Evolutionary conservation across 1,140 invertebrate genomes (phyloP), one percentile per base, ranked within the genome.

Genomic region (Drosophila yakuba): DNA sequence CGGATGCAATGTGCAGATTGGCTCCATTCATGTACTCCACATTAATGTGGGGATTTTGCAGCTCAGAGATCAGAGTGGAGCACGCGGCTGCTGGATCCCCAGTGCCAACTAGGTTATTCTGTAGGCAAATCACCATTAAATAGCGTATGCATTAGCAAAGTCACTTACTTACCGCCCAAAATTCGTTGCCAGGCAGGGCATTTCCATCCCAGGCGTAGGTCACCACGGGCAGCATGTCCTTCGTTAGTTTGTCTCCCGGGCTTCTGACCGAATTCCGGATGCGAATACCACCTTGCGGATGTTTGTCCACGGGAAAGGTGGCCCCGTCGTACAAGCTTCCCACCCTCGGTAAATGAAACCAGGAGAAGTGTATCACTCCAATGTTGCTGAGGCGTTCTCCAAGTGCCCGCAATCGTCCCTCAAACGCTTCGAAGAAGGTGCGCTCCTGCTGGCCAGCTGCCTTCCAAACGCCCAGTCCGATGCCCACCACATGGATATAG

Each of bases 161-260:
- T 32, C 7, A 3, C 32, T 28, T 10, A 55, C 61, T 60, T 56
- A 91, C 90, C 35, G 43, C 44, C 94, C 94, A 95, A 74, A 94
- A 95, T 58, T 94, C 94, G 63, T 94, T 95, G 75, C 95, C 95
- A 3, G 95, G 95, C 56, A 95, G 93, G 2, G 95, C 93, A 77
- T 96, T 96, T 8, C 94, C 94, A 83, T 96, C 95, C 94, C 95
- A 95, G 1, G 95, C 94, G 73, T 96, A 96, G 1, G 94, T 95
- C 4, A 95, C 94, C 10, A 96, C 93, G 1, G 64, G 72, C 48
- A 91, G 36, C 50, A 95, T 81, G 38, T 77, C 17, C 52, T 76
- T 41, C 2, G 4, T 0, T 41, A 92, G 60, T 47, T 92, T 92
- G 0, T 75, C 62, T 4, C 75, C 76, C 0, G 91, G 91, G 82